Evolutionary conservation across 1,140 invertebrate species (phyloP).

Genomic region (Bombyx mandarina): DNA sequence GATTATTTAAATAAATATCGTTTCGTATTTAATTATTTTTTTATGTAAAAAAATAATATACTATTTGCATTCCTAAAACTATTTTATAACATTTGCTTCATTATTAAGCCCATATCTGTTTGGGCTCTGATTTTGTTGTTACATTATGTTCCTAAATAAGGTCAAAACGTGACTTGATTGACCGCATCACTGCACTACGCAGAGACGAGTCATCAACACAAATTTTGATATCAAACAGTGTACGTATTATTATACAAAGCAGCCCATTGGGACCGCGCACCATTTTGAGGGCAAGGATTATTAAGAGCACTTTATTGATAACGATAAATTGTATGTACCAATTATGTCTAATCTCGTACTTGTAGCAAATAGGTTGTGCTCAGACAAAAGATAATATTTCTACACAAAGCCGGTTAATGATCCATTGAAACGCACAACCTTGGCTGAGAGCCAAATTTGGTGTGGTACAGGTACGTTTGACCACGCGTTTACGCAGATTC

Average conservation of each 20-base stretch:
- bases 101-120: too few species aligned
- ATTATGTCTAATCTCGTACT: constrained; percentile 4
- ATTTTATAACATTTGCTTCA: too few species aligned
- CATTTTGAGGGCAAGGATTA: constrained; percentile 7
- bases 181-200: constrained; percentile 11
- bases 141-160: too few species aligned
- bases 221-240: background rate
- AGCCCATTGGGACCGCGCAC: too few species aligned
- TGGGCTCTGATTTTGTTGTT: too few species aligned
- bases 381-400: constrained; percentile 21
- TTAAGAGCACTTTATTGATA: constrained; percentile 3
- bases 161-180: constrained; percentile 4
- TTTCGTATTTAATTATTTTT: too few species aligned
- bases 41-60: too few species aligned
- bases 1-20: too few species aligned
- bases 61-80: too few species aligned
- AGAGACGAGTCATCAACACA: constrained; percentile 10
- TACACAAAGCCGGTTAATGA: constrained; percentile 17
- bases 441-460: constrained; percentile 24
- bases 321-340: constrained; percentile 7
- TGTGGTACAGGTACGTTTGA: constrained; percentile 13
- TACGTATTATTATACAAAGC: too few species aligned
- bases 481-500: background rate
- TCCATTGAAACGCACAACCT: constrained; percentile 29
- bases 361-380: constrained; percentile 14